These are phyloP conservation scores for Colius striatus DNA, from an alignment of 2,113 vertebrate genomes.

Conservation along the genomic window DNA sequence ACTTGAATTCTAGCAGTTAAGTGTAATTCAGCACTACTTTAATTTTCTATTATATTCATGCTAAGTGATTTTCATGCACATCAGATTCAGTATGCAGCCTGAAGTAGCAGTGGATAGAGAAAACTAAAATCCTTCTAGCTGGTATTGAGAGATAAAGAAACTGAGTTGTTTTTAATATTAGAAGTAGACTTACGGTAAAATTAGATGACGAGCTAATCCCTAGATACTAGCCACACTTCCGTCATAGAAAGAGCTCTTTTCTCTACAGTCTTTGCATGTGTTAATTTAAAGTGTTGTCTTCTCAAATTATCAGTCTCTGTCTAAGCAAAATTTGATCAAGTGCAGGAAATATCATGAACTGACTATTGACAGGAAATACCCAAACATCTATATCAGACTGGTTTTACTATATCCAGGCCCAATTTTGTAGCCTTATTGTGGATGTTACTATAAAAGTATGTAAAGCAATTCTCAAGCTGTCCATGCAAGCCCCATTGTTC, in stretches of 20 bases:
- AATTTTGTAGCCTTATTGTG: background rate
- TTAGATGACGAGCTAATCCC: constrained; percentile 33
- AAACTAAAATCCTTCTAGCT: constrained; percentile 49
- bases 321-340: constrained; percentile 1
- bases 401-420: background rate
- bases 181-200: constrained; percentile 33
- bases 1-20: constrained; percentile 53
- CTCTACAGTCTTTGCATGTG: background rate
- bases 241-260: background rate
- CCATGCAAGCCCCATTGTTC: background rate
- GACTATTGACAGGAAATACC: background rate
- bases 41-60: constrained; percentile 68
- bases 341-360: background rate
- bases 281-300: background rate
- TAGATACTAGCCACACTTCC: background rate
- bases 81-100: constrained; percentile 27
- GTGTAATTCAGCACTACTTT: constrained; percentile 37
- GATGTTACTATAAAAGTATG: background rate
- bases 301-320: background rate
- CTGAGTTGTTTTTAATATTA: constrained; percentile 30
- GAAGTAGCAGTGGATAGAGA: constrained; percentile 20
- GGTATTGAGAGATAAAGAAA: constrained; percentile 48
- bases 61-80: constrained; percentile 63
- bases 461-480: background rate
- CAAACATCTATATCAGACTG: background rate